These are phyloP conservation scores for Trogon melanurus DNA, from an alignment of 2,113 vertebrate species.

Conservation along the genomic window DNA sequence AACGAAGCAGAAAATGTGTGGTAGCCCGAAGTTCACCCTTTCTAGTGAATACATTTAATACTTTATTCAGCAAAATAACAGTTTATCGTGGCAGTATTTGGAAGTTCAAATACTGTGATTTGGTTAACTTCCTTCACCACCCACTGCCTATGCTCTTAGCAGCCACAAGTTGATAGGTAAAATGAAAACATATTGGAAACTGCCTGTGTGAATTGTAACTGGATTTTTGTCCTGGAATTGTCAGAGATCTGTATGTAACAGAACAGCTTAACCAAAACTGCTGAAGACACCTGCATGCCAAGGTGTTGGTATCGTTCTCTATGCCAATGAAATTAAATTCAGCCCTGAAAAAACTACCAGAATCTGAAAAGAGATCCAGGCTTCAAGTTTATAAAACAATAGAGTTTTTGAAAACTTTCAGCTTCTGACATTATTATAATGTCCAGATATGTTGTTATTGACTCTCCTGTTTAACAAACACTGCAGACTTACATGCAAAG, in stretches of 20 bases:
- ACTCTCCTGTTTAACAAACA: not conserved
- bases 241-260: not conserved
- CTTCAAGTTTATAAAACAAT: not conserved
- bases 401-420: not conserved
- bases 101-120: not conserved
- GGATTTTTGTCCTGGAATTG: not conserved
- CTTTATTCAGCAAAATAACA: not conserved
- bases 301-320: not conserved
- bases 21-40: not conserved
- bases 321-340: not conserved
- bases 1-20: not conserved
- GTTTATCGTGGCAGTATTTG: not conserved
- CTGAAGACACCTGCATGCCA: not conserved
- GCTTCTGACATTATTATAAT: not conserved
- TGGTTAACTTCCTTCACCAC: not conserved
- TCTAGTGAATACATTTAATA: not conserved
- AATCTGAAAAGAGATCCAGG: not conserved
- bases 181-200: not conserved
- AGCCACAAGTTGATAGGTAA: not conserved
- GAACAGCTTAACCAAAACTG: not conserved
- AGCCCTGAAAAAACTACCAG: not conserved
- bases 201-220: not conserved
- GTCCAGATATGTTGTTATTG: not conserved
- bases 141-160: not conserved
- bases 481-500: not conserved